Evolutionary conservation across 2,888 invertebrate species (phyloP), one percentile per base, ranked within the genome.

Genomic region (Branchipolynoe longqiensis): DNA sequence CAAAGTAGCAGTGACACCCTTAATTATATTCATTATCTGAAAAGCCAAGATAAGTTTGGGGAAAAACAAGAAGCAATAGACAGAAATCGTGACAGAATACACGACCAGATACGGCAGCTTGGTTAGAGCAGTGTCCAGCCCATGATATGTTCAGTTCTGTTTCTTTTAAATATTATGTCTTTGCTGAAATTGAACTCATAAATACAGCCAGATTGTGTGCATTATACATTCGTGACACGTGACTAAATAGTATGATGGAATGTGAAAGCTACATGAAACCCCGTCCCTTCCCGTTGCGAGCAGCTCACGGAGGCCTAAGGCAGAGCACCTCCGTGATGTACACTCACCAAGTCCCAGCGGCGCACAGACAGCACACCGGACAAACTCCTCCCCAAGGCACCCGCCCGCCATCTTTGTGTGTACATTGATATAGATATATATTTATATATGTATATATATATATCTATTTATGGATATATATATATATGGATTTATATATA

Each of bases 111-210:
- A 31, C n/a, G 2, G 14, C 25, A 1, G 28, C 18, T 62, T 31
- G 31, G 31, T 31, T 14, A 62, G 62, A 12, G 28, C 1, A 48
- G 8, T 58, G 1, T 64, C 1, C 25, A 38, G 18, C 38, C 36
- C 69, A 69, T 69, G 69, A 69, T 69, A 69, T 69, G 69, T 69
- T 69, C 69, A 33, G 18, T 62, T n/a, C 3, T 31, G 25, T 12
- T 25, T 56, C 3, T 56, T 56, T n/a, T 25, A 56, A n/a, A n/a
- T 25, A 22, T 56, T 31, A 31, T 62, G 12, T 33, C 69, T 14
- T 22, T 69, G 69, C 3, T n/a, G n/a, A n/a, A n/a, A 33, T 69
- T 69, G 69, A 69, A 38, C 69, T 12, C 25, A 33, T 69, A 69
- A 14, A 14, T n/a, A 69, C 0, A 0, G 69, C 22, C 33, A 25